Conservation (phyloP, 1,140 invertebrate species). For the Chrysomallon squamiferum region DNA sequence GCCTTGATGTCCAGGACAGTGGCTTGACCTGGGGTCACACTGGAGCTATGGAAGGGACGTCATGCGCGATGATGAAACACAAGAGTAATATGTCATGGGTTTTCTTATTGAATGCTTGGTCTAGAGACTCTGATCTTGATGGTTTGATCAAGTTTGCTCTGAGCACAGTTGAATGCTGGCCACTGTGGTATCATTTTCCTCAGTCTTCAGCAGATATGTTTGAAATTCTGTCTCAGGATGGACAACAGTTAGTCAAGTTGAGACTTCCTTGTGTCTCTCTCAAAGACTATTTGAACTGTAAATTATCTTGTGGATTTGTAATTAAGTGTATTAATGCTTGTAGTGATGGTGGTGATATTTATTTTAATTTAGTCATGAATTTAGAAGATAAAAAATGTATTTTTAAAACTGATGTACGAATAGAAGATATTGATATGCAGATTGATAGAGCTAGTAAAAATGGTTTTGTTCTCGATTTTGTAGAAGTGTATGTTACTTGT, state of each 20-base stretch:
- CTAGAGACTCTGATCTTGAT: conserved; percentile 53
- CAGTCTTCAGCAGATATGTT: not conserved
- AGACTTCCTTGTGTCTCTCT: not conserved
- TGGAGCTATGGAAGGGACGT: conserved; percentile 57
- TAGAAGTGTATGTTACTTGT: not conserved
- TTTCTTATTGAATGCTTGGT: conserved; percentile 50
- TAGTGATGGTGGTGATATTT: not conserved
- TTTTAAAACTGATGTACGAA: not conserved
- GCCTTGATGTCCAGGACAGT: conserved; percentile 50
- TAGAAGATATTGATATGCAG: not conserved
- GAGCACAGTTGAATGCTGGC: conserved; percentile 13
- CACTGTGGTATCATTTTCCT: not conserved
- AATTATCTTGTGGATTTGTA: not conserved
- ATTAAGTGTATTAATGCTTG: not conserved
- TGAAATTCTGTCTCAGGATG: not conserved
- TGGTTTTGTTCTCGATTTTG: not conserved
- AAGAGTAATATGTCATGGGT: conserved; percentile 50
- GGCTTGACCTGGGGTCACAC: conserved; percentile 54
- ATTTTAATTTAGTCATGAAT: conserved; percentile 1
- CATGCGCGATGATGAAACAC: conserved; percentile 39
- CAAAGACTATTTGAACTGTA: not conserved
- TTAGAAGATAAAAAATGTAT: no score
- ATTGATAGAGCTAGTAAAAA: not conserved
- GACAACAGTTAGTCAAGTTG: not conserved
- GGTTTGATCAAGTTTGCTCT: conserved; percentile 53